These are phyloP conservation scores for Scaptomyza pallida DNA, from an alignment of 1,140 invertebrate species.

Conservation along the genomic window DNA sequence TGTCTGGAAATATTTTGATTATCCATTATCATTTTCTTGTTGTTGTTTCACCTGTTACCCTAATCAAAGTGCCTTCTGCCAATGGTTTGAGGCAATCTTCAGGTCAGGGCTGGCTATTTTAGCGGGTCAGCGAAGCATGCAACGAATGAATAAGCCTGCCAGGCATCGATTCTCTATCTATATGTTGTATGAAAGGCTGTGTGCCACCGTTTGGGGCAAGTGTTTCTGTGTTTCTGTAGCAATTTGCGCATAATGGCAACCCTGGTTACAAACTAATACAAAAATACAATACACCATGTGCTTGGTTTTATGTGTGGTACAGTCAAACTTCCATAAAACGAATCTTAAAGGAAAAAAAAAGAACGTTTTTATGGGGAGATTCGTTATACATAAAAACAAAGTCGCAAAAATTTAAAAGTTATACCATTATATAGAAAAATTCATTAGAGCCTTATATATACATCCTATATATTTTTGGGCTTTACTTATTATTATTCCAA, in stretches of 20 bases:
- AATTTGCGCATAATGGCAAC: slow-evolving; percentile 72
- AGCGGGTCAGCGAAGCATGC: slow-evolving; percentile 66
- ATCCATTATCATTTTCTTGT: slow-evolving; percentile 53
- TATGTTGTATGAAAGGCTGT: slow-evolving; percentile 1
- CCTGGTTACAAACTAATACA: slow-evolving; percentile 31
- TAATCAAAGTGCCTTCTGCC: slow-evolving; percentile 38
- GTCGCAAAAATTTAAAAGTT: too few species aligned
- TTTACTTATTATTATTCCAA: too few species aligned
- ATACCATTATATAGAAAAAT: too few species aligned
- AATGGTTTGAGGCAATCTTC: slow-evolving; percentile 3
- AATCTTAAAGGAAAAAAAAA: too few species aligned
- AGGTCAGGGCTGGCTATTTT: slow-evolving; percentile 34
- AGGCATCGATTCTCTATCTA: slow-evolving; percentile 16
- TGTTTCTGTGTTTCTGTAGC: slow-evolving; percentile 38
- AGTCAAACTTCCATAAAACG: too few species aligned
- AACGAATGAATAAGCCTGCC: slow-evolving; percentile 46
- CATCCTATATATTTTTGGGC: too few species aligned
- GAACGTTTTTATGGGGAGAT: too few species aligned
- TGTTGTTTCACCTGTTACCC: slow-evolving; percentile 61
- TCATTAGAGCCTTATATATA: too few species aligned
- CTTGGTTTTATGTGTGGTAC: slow-evolving; percentile 8
- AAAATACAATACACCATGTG: too few species aligned
- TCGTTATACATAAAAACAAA: too few species aligned
- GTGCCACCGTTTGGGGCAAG: slow-evolving; percentile 36
- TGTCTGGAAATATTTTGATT: slow-evolving; percentile 31